These are phyloP conservation scores for Lasioglossum malachurum DNA, from an alignment of 2,888 invertebrate species.

Conservation along the genomic window DNA sequence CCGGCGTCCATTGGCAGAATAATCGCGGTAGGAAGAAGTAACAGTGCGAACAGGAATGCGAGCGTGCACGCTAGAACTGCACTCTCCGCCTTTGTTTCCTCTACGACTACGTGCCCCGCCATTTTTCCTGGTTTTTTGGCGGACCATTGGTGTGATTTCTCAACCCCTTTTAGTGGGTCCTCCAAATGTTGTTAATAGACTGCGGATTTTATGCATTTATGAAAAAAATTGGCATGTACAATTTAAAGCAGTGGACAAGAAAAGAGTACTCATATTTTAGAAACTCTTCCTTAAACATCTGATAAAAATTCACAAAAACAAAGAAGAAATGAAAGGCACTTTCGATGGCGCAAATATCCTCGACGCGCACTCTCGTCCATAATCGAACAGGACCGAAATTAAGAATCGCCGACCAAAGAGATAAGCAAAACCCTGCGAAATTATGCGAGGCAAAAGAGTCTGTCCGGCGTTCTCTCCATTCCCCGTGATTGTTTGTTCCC, in stretches of 20 bases:
- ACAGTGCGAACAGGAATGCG: slow-evolving; percentile 64
- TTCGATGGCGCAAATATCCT: not conserved
- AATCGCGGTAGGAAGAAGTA: slow-evolving; percentile 78
- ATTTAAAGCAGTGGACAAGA: too few species aligned
- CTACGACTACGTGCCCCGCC: not conserved
- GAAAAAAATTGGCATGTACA: too few species aligned
- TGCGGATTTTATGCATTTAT: too few species aligned
- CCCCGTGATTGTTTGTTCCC: not conserved
- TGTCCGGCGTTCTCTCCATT: not conserved
- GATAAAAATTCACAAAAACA: too few species aligned
- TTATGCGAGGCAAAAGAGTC: not conserved
- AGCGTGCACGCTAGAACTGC: slow-evolving; percentile 38
- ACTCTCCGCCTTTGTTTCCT: slow-evolving; percentile 37
- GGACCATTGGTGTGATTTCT: too few species aligned
- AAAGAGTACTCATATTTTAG: too few species aligned
- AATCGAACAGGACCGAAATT: not conserved
- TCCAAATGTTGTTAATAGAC: too few species aligned
- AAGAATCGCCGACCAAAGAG: not conserved
- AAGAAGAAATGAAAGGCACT: not conserved
- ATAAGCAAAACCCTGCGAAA: not conserved
- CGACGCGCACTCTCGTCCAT: not conserved
- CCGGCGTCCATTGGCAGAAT: slow-evolving; percentile 80
- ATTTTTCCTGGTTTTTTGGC: not conserved
- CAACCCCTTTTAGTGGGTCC: rapidly evolving
- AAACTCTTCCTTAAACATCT: too few species aligned